Percentiles rank a stretch among this genome's conserved stretches.
phyloP scores from a whole-genome alignment of 1,140 invertebrate species.

The Globodera rostochiensis region DNA sequence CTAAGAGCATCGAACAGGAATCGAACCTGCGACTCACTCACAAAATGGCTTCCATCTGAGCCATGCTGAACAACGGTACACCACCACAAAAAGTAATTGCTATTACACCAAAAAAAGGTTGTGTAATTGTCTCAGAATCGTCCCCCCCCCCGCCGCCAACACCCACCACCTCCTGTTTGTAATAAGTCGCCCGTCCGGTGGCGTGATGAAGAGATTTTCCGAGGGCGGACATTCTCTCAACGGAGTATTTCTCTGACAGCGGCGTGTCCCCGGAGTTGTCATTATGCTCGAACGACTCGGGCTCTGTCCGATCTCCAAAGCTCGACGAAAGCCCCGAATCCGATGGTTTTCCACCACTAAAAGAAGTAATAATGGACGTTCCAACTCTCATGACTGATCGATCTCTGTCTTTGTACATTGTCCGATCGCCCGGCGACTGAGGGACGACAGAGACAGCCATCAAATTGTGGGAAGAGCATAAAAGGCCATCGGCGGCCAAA shows the following conservation, averaged over 20 bases:
- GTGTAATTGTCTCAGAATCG: background rate
- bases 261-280: slow-evolving; percentile 4
- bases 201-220: slow-evolving; percentile 42
- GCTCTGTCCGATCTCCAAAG: background rate
- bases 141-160: background rate
- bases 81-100: background rate
- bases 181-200: slow-evolving; percentile 42
- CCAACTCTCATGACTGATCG: too few species aligned
- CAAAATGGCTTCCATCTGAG: background rate
- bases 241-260: slow-evolving; percentile 41
- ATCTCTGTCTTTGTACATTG: too few species aligned
- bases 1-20: background rate
- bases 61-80: background rate
- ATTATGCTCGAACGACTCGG: background rate
- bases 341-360: slow-evolving; percentile 14
- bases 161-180: slow-evolving; percentile 48
- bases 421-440: background rate
- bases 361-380: background rate
- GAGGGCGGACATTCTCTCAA: slow-evolving; percentile 43
- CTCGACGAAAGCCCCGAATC: slow-evolving; percentile 15
- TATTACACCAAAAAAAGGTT: background rate
- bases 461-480: background rate
- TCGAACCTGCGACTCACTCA: slow-evolving; percentile 16
- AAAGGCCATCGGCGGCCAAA: background rate
- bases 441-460: background rate